Conservation (phyloP, 2,888 invertebrate species). For the Deilephila elpenor region DNA sequence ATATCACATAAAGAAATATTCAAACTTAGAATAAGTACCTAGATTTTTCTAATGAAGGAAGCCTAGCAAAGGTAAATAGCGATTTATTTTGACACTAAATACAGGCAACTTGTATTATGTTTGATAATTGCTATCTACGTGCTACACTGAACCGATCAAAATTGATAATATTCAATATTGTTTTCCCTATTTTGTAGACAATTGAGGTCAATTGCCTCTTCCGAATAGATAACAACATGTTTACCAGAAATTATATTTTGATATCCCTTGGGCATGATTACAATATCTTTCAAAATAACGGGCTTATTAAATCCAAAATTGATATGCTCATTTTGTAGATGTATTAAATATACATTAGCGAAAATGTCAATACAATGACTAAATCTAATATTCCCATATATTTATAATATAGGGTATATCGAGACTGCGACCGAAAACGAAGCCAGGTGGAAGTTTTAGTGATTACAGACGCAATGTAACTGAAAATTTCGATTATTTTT, state of each 20-base stretch:
- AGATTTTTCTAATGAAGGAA: too few relatives aligned
- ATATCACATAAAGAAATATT: too few relatives aligned
- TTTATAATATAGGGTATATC: too few relatives aligned
- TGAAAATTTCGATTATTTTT: too few relatives aligned
- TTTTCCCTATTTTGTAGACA: not conserved
- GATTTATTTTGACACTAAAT: too few relatives aligned
- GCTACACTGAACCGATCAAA: not conserved
- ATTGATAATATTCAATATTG: slow-evolving; percentile 1
- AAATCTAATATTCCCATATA: too few relatives aligned
- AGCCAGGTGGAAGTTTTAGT: too few relatives aligned
- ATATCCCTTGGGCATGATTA: not conserved
- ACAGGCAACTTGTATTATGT: too few relatives aligned
- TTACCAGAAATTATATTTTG: not conserved
- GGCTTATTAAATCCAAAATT: not conserved
- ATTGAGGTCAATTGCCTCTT: not conserved
- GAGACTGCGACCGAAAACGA: too few relatives aligned
- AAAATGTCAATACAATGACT: not conserved
- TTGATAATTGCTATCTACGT: not conserved
- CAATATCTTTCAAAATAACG: not conserved
- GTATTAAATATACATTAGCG: not conserved
- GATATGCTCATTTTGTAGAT: not conserved
- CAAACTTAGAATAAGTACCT: too few relatives aligned
- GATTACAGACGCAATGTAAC: too few relatives aligned
- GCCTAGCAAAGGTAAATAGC: too few relatives aligned
- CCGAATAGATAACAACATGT: not conserved